Conservation (phyloP, 2,113 vertebrate genomes). For the Petaurus breviceps region DNA sequence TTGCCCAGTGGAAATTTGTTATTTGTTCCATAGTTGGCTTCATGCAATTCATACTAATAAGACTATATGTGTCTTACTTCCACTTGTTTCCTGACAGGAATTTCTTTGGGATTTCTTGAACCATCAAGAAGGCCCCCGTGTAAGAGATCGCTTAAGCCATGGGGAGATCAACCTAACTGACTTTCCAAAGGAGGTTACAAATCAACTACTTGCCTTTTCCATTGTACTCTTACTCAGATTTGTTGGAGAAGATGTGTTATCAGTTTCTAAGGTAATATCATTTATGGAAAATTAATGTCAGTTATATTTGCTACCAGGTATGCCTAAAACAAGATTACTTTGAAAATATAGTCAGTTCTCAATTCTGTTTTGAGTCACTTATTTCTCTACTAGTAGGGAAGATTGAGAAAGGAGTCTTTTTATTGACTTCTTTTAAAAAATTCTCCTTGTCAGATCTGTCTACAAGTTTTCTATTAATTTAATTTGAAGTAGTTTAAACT, state of each 20-base stretch:
- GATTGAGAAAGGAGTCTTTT: accelerated
- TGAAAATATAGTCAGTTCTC: neutral
- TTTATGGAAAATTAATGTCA: accelerated
- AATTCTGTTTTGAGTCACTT: neutral
- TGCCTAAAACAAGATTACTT: neutral
- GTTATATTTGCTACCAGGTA: accelerated
- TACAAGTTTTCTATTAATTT: neutral
- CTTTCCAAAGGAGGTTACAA: constrained; percentile 80
- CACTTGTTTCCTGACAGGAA: constrained; percentile 78
- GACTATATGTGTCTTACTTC: neutral
- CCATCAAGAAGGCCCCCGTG: constrained; percentile 85
- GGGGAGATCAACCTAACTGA: constrained; percentile 81
- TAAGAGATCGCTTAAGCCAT: constrained; percentile 87
- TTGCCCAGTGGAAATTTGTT: neutral
- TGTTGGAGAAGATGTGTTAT: neutral
- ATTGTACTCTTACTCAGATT: constrained; percentile 80
- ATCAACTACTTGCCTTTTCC: constrained; percentile 83
- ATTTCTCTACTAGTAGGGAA: accelerated
- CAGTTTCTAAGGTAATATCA: constrained; percentile 73
- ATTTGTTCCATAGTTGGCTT: neutral
- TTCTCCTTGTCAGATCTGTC: neutral
- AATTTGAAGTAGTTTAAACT: neutral
- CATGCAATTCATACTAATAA: neutral
- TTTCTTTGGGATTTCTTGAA: constrained; percentile 89
- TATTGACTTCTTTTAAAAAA: neutral